These are phyloP conservation scores for Crotalus helleri DNA, from an alignment of 2,113 vertebrate species.

Conservation along the genomic window DNA sequence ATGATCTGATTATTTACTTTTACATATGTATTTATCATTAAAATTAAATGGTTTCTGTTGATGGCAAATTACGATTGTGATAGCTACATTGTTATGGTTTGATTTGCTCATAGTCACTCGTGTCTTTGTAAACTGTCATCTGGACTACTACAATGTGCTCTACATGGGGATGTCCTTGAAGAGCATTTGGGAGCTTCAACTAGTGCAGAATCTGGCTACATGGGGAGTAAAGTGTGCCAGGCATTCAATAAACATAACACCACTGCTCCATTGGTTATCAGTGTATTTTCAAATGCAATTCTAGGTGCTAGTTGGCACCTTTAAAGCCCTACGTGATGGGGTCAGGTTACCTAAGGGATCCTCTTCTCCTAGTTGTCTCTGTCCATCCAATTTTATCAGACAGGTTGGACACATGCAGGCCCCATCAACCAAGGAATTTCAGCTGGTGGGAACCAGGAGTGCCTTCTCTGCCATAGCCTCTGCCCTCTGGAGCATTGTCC, in stretches of 20 bases:
- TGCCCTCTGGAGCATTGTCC: not conserved
- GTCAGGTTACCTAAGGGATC: not conserved
- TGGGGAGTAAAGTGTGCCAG: not conserved
- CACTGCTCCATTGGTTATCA: not conserved
- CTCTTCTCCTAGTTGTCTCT: not conserved
- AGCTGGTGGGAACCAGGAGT: not conserved
- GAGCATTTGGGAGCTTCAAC: not conserved
- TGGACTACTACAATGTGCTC: not conserved
- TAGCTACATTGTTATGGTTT: not conserved
- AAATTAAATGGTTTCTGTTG: conserved; percentile 4
- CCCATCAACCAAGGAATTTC: not conserved
- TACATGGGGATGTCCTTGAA: not conserved
- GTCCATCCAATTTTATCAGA: no score
- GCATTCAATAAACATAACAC: not conserved
- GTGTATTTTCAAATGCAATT: not conserved
- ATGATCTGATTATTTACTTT: not conserved
- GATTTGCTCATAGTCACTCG: not conserved
- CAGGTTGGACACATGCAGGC: no score
- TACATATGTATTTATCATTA: not conserved
- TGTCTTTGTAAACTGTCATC: not conserved
- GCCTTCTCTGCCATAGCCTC: not conserved
- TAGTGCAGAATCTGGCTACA: not conserved
- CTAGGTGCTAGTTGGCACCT: not conserved
- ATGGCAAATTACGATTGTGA: not conserved
- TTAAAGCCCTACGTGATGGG: not conserved